These are phyloP conservation scores for Acanthurus leucopareius DNA, from an alignment of 2,797 vertebrate species.

Conservation along the genomic window DNA sequence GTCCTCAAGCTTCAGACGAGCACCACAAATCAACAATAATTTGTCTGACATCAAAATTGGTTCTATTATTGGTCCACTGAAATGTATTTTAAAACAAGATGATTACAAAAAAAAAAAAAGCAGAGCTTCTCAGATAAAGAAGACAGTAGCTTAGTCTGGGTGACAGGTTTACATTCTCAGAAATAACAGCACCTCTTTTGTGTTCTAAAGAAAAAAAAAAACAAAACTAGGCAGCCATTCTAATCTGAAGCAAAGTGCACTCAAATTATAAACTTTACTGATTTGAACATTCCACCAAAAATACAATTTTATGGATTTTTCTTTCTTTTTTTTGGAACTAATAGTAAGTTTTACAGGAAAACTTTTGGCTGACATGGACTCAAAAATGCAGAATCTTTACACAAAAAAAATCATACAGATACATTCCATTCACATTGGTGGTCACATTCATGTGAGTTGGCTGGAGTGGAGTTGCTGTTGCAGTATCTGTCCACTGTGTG, in stretches of 20 bases:
- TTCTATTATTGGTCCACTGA: conserved; percentile 35
- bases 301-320: conserved; percentile 68
- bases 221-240: conserved; percentile 21
- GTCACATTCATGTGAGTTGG: conserved; percentile 48
- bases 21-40: conserved; percentile 36
- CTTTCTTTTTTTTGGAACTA: conserved; percentile 15
- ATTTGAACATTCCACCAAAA: conserved; percentile 57
- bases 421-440: conserved; percentile 47
- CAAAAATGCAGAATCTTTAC: conserved; percentile 44
- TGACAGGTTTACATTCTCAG: conserved; percentile 70
- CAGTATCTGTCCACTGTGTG: conserved; percentile 76
- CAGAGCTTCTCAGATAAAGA: conserved; percentile 36
- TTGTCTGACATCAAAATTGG: conserved; percentile 65
- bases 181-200: conserved; percentile 72
- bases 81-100: conserved; percentile 52
- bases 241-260: conserved; percentile 40
- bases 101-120: conserved; percentile 14
- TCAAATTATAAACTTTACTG: conserved; percentile 39
- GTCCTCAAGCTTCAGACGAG: conserved; percentile 14
- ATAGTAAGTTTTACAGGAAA: conserved; percentile 41
- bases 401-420: conserved; percentile 36
- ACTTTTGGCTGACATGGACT: conserved; percentile 33
- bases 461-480: conserved; percentile 55
- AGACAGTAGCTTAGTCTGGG: conserved; percentile 51
- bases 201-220: conserved; percentile 41